A percentile compares a stretch with the other conserved stretches of the same genome.
These are phyloP conservation scores for Belgica antarctica DNA, from an alignment of 2,888 invertebrate species.

Conservation along the genomic window DNA sequence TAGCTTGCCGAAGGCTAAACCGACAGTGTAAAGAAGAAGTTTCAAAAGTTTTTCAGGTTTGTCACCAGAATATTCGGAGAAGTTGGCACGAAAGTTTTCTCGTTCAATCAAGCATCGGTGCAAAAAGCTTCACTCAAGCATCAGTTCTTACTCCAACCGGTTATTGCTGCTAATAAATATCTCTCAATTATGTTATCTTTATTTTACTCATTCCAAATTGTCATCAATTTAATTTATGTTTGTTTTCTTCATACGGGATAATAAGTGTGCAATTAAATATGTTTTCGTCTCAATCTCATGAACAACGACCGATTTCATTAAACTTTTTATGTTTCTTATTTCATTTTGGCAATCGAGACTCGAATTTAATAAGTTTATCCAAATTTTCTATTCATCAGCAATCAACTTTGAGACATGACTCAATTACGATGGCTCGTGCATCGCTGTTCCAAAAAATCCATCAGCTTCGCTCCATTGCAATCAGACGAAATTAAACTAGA, in stretches of 20 bases:
- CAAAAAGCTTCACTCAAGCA: background rate
- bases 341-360: conserved; percentile 4
- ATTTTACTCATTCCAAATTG: background rate
- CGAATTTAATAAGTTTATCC: conserved; percentile 15
- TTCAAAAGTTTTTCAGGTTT: no score
- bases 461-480: no score
- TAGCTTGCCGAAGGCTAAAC: no score
- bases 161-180: background rate
- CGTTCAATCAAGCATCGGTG: background rate
- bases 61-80: no score
- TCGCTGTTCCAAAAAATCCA: no score
- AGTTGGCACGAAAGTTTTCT: background rate
- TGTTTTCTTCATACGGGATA: conserved; percentile 2
- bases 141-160: no score
- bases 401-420: background rate
- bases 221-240: background rate
- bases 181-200: background rate
- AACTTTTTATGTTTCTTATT: background rate
- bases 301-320: background rate
- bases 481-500: no score
- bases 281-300: background rate
- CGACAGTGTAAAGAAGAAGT: no score
- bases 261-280: conserved; percentile 7
- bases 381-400: background rate
- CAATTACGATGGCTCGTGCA: no score